A percentile compares a stretch with the other conserved stretches of the same genome.
These are phyloP conservation scores for Nemurella pictetii DNA, from an alignment of 2,888 invertebrate genomes.

Conservation along the genomic window DNA sequence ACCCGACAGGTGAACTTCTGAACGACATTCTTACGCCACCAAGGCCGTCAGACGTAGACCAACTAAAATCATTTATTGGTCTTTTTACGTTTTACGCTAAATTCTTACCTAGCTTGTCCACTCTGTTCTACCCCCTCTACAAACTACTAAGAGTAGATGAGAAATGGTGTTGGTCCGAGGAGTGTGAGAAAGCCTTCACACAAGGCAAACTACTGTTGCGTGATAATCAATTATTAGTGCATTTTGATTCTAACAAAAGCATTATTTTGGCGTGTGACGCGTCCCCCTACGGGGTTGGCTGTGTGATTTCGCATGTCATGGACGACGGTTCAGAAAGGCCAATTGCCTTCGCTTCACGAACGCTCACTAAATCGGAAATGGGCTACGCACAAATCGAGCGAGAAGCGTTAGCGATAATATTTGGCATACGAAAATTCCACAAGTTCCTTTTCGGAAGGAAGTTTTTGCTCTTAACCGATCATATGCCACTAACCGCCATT, in stretches of 20 bases:
- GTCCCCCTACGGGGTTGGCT: constrained; percentile 45
- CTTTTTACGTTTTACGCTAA: constrained; percentile 46
- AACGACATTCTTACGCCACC: constrained; percentile 37
- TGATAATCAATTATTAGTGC: constrained; percentile 37
- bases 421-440: constrained; percentile 49
- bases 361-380: constrained; percentile 45
- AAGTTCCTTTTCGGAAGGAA: constrained; percentile 47
- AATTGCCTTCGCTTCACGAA: constrained; percentile 48
- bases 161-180: constrained; percentile 44
- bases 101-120: constrained; percentile 44
- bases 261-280: constrained; percentile 43
- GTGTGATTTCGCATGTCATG: constrained; percentile 46
- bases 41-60: constrained; percentile 36
- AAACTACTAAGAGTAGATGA: constrained; percentile 42
- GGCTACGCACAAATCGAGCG: constrained; percentile 46
- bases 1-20: constrained; percentile 38
- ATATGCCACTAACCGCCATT: constrained; percentile 43
- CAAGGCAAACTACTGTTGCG: constrained; percentile 41
- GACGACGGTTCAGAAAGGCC: constrained; percentile 35
- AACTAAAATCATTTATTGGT: constrained; percentile 43
- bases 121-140: constrained; percentile 45
- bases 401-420: constrained; percentile 49
- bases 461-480: constrained; percentile 44
- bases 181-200: constrained; percentile 44
- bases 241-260: constrained; percentile 36